These are phyloP conservation scores for Melanophora roralis DNA, from an alignment of 2,888 invertebrate species.

Conservation along the genomic window DNA sequence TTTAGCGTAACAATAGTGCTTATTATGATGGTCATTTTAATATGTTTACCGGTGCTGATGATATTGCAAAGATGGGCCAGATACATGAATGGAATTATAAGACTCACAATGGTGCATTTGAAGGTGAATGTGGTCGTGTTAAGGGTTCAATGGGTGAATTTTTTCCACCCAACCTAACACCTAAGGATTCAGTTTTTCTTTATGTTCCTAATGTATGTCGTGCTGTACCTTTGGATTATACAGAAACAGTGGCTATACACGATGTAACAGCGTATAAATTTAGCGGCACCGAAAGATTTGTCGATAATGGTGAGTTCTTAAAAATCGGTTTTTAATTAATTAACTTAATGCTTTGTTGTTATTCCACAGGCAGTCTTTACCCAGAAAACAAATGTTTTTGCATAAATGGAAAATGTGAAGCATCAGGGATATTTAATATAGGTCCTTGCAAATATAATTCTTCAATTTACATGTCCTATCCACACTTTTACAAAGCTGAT, in stretches of 20 bases:
- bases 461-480: conserved; percentile 88
- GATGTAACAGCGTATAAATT: conserved; percentile 84
- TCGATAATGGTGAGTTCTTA: conserved; percentile 81
- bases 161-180: conserved; percentile 82
- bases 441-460: conserved; percentile 86
- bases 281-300: conserved; percentile 80
- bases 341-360: background rate
- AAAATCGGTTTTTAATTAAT: background rate
- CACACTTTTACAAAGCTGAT: conserved; percentile 90
- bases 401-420: conserved; percentile 82
- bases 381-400: conserved; percentile 84
- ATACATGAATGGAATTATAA: conserved; percentile 85
- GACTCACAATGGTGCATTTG: conserved; percentile 79
- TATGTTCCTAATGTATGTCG: conserved; percentile 89
- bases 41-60: conserved; percentile 83
- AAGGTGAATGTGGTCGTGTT: conserved; percentile 80
- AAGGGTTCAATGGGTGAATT: conserved; percentile 89
- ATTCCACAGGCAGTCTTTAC: conserved; percentile 78
- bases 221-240: conserved; percentile 81
- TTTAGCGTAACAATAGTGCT: conserved; percentile 86
- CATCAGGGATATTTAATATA: conserved; percentile 85
- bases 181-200: conserved; percentile 80
- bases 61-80: conserved; percentile 82
- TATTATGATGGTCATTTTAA: conserved; percentile 86
- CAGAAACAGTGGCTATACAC: conserved; percentile 79